phyloP scores from a whole-genome alignment of 2,888 invertebrate species.

The Phalera bucephala region DNA sequence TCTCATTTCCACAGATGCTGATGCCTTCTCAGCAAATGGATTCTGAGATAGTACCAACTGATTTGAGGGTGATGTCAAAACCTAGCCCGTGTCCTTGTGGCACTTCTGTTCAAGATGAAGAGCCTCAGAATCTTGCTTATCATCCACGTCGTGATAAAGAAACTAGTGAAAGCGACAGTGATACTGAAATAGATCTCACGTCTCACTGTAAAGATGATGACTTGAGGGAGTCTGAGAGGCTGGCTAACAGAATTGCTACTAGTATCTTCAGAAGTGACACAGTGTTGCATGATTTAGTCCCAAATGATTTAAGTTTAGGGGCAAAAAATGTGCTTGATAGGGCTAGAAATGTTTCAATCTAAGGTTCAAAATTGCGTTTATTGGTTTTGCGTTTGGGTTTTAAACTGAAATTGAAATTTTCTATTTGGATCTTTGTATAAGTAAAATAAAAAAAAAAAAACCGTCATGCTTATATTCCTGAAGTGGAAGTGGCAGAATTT shows the following conservation, averaged over 20 bases:
- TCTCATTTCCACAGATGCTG: constrained; percentile 61
- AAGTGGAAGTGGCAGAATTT: too few relatives aligned
- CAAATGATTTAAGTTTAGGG: constrained; percentile 74
- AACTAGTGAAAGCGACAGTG: constrained; percentile 69
- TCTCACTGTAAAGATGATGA: constrained; percentile 79
- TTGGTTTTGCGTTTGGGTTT: constrained; percentile 1
- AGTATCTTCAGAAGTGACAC: constrained; percentile 73
- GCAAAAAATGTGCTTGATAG: constrained; percentile 56
- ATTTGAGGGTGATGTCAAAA: constrained; percentile 61
- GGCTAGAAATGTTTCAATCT: constrained; percentile 56
- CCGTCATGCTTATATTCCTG: too few relatives aligned
- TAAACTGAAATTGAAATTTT: too few relatives aligned
- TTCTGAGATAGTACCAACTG: constrained; percentile 65
- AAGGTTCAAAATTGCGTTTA: too few relatives aligned
- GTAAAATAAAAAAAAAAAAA: too few relatives aligned
- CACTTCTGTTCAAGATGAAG: constrained; percentile 43
- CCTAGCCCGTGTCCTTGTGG: constrained; percentile 64
- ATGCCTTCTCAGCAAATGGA: constrained; percentile 59
- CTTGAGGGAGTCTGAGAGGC: constrained; percentile 66
- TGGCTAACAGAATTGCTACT: constrained; percentile 71
- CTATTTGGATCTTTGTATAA: too few relatives aligned
- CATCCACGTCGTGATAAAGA: constrained; percentile 50
- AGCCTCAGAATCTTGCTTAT: constrained; percentile 71
- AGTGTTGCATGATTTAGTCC: constrained; percentile 71
- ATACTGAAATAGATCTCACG: constrained; percentile 77